These are phyloP conservation scores for Spisula subtruncata DNA, from an alignment of 2,888 invertebrate species.

Conservation along the genomic window DNA sequence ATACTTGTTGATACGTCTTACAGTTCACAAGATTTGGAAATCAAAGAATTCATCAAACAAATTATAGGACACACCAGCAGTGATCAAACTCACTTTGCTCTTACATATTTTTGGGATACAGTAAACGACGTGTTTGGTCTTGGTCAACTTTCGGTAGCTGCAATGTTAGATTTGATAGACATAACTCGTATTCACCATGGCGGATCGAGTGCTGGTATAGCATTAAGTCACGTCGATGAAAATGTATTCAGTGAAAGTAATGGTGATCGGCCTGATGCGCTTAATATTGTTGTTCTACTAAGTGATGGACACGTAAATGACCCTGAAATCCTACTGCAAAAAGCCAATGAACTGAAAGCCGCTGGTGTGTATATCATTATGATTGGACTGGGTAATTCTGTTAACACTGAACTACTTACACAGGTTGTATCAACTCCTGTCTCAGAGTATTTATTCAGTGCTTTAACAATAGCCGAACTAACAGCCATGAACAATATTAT, in stretches of 20 bases:
- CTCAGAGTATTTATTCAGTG: slow-evolving; percentile 20
- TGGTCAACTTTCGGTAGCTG: not conserved
- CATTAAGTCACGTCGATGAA: not conserved
- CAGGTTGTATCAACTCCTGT: slow-evolving; percentile 27
- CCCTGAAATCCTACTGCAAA: not conserved
- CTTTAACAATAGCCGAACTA: not conserved
- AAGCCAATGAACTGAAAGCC: slow-evolving; percentile 31
- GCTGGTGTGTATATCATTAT: slow-evolving; percentile 34
- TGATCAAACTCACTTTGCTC: not conserved
- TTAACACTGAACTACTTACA: slow-evolving; percentile 3
- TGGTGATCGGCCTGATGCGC: slow-evolving; percentile 40
- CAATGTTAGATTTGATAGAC: slow-evolving; percentile 12
- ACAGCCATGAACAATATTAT: not conserved
- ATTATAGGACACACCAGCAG: not conserved
- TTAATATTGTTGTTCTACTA: slow-evolving; percentile 40
- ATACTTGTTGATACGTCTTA: slow-evolving; percentile 30
- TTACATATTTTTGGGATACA: slow-evolving; percentile 30
- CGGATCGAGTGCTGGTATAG: slow-evolving; percentile 30
- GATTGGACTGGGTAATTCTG: slow-evolving; percentile 33
- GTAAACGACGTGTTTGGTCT: not conserved
- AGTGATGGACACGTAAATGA: slow-evolving; percentile 48
- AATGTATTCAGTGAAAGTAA: not conserved
- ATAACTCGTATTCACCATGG: not conserved
- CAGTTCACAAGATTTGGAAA: not conserved
- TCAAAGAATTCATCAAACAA: not conserved